Evolutionary conservation across 2,888 invertebrate species (phyloP).

Genomic region (Plusia festucae): DNA sequence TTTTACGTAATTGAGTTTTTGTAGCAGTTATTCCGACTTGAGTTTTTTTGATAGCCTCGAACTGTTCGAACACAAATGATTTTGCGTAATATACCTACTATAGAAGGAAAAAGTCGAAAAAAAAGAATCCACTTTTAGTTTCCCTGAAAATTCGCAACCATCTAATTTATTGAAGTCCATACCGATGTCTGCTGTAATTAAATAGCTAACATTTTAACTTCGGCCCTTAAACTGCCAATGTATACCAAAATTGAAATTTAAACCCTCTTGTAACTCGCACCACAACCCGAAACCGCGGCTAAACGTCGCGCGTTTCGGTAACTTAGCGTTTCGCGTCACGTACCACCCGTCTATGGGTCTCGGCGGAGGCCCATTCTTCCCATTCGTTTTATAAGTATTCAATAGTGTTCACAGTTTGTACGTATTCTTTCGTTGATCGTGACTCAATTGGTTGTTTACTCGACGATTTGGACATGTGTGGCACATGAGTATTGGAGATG

Average conservation of each 20-base stretch:
- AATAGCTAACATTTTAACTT: neutral
- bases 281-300: constrained; percentile 59
- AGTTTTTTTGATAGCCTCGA: too few species aligned
- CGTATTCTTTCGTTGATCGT: constrained; percentile 55
- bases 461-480: constrained; percentile 36
- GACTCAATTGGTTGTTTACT: constrained; percentile 57
- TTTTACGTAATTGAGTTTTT: too few species aligned
- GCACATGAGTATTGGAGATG: constrained; percentile 24
- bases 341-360: constrained; percentile 73
- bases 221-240: neutral
- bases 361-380: constrained; percentile 71
- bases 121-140: neutral
- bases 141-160: neutral
- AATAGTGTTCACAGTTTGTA: constrained; percentile 75
- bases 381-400: constrained; percentile 77
- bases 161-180: neutral
- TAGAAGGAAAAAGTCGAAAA: too few species aligned
- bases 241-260: neutral
- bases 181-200: neutral
- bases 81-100: too few species aligned
- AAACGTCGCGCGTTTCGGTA: constrained; percentile 68
- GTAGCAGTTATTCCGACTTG: too few species aligned
- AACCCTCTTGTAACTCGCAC: constrained; percentile 43
- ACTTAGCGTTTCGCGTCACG: constrained; percentile 77
- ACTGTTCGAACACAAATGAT: too few species aligned